These are phyloP conservation scores for Sinopyrophorus schimmeli DNA, from an alignment of 2,888 invertebrate genomes.

Conservation along the genomic window DNA sequence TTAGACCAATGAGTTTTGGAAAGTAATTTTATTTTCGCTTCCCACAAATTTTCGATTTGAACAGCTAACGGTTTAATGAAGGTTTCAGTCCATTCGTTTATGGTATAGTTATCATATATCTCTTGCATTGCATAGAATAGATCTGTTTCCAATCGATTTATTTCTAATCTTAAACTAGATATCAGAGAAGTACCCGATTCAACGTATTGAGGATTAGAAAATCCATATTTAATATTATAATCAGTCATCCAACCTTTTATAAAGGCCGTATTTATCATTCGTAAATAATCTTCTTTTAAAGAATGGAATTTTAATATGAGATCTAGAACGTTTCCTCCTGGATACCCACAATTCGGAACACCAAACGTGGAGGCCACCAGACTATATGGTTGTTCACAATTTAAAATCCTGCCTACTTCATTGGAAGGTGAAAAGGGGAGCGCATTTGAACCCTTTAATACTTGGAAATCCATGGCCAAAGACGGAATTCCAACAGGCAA, in stretches of 20 bases:
- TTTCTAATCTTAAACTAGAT: slow-evolving; percentile 57
- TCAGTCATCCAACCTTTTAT: slow-evolving; percentile 65
- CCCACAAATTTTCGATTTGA: slow-evolving; percentile 57
- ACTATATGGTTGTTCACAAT: slow-evolving; percentile 49
- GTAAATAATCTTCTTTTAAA: slow-evolving; percentile 58
- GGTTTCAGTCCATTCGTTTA: slow-evolving; percentile 67
- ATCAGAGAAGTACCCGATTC: slow-evolving; percentile 60
- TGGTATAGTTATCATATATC: slow-evolving; percentile 62
- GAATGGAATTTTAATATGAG: slow-evolving; percentile 54
- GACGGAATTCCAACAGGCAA: slow-evolving; percentile 67
- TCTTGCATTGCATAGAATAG: slow-evolving; percentile 60
- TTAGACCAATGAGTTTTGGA: slow-evolving; percentile 58
- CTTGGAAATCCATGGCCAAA: slow-evolving; percentile 61
- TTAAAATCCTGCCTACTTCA: slow-evolving; percentile 45
- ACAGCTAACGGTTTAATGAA: slow-evolving; percentile 56
- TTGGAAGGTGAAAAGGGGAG: slow-evolving; percentile 60
- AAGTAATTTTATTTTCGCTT: slow-evolving; percentile 56
- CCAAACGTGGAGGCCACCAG: slow-evolving; percentile 47
- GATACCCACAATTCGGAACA: slow-evolving; percentile 49
- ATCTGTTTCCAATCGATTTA: slow-evolving; percentile 57
- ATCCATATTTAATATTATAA: slow-evolving; percentile 67
- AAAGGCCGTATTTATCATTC: slow-evolving; percentile 52
- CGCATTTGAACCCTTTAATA: slow-evolving; percentile 53
- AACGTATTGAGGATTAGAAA: slow-evolving; percentile 66
- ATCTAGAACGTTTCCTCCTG: slow-evolving; percentile 50